A percentile compares a stretch with the other conserved stretches of the same genome.
phyloP scores from a whole-genome alignment of 92 coral and sea anemone species.

The Ricordea florida region DNA sequence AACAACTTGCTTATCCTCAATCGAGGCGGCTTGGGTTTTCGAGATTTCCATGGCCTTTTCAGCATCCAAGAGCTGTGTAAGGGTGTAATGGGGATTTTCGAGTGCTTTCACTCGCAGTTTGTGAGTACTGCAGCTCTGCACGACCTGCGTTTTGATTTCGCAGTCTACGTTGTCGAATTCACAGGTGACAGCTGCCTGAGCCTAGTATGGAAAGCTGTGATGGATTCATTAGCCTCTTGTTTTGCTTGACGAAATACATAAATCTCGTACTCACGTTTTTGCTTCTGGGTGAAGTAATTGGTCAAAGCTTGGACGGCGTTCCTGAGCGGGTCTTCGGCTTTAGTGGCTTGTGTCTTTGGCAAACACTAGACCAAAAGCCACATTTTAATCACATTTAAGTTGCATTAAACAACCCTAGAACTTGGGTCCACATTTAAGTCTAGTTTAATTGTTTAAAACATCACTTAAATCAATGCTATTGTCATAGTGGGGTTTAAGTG shows the following conservation, averaged over 20 bases:
- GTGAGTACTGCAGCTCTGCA: slow-evolving; percentile 34
- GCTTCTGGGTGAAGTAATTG: slow-evolving; percentile 38
- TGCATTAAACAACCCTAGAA: too few relatives aligned
- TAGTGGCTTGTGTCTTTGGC: neutral
- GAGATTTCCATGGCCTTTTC: slow-evolving; percentile 51
- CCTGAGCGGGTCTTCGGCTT: slow-evolving; percentile 36
- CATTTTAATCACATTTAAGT: too few relatives aligned
- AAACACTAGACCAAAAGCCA: too few relatives aligned
- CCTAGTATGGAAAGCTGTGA: slow-evolving; percentile 25
- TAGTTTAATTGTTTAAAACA: too few relatives aligned
- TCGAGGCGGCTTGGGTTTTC: slow-evolving; percentile 16
- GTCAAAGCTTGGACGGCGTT: slow-evolving; percentile 37
- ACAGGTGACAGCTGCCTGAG: slow-evolving; percentile 38
- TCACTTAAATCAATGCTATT: too few relatives aligned
- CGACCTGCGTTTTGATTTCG: slow-evolving; percentile 55
- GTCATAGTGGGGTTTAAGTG: too few relatives aligned
- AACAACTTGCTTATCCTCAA: neutral
- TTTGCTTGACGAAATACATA: slow-evolving; percentile 53
- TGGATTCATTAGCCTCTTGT: slow-evolving; percentile 31
- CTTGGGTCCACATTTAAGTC: too few relatives aligned
- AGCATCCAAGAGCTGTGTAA: slow-evolving; percentile 18
- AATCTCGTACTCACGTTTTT: slow-evolving; percentile 51
- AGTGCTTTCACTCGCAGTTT: slow-evolving; percentile 50
- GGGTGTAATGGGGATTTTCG: neutral
- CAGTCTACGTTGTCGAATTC: slow-evolving; percentile 55